Base-by-base conservation (phyloP, 1,140 invertebrate genomes). In the Eulimnadia texana region DNA sequence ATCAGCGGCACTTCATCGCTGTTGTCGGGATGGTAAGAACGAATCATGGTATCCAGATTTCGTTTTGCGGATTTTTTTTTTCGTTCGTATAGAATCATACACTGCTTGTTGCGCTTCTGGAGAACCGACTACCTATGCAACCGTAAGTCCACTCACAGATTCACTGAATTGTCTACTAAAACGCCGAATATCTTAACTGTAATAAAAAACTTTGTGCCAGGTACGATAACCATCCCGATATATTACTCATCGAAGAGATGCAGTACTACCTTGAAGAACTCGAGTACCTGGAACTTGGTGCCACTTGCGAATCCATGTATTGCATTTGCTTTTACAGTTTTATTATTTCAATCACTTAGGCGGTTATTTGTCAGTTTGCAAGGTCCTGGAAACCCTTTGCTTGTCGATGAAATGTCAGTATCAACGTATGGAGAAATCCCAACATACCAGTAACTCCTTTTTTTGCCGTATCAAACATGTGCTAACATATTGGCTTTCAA, bases 171-270 rank as follows among this genome's bases (percentile, higher is more conserved):
- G n/a, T 20, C 20, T 52, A 52, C 19, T 22, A 9, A 52, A 20
- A 9, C 23, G 10, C 10, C 51, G 3, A 6, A 10, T 6, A n/a
- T 52, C 19, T 52, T 52, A 6, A 52, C 3, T 2, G 16, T 19
- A 25, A 54, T 29, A 24, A 20, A 27, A 42, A 16, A 56, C 25
- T 9, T 27, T 52, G 2, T 56, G 19, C 27, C 28, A 57, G 55
- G 6, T 57, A 33, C 27, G 55, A 57, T 33, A 27, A 57, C 33
- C 33, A 57, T 27, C 55, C 55, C 11, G 55, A 57, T 57, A 33
- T 33, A 3, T 33, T 57, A 13, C 55, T 57, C 2, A 57, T 57
- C 10, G 55, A 57, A 57, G 55, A 57, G 20, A 57, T 57, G 55
- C 55, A 57, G 29, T 57, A 29, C 22, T 57, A 28, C 28, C 22